Evolutionary conservation across 2,888 invertebrate species (phyloP).

Genomic region (Cheilosia grossa): DNA sequence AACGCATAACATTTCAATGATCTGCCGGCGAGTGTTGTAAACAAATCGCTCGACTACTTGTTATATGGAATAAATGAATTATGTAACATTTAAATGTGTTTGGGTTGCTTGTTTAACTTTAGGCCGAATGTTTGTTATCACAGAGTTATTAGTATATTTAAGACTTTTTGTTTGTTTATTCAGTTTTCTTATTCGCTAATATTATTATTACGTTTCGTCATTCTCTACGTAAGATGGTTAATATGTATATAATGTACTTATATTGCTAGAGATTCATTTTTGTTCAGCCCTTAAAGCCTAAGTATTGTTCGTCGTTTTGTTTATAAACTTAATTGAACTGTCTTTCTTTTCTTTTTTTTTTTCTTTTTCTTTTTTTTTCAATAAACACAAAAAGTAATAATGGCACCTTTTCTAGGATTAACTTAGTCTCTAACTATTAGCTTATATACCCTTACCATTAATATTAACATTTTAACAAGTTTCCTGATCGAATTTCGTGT

Average conservation of each 20-base stretch:
- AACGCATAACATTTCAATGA: constrained; percentile 24
- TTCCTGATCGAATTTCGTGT: constrained; percentile 20
- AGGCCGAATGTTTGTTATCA: constrained; percentile 68
- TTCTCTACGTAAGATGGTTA: constrained; percentile 47
- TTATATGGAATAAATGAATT: constrained; percentile 21
- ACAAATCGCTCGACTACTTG: not conserved
- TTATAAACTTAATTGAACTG: constrained; percentile 38
- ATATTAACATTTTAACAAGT: constrained; percentile 35
- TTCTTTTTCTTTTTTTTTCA: no score
- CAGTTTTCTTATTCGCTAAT: constrained; percentile 26
- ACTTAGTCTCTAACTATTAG: constrained; percentile 43
- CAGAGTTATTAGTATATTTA: constrained; percentile 64
- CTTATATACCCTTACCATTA: constrained; percentile 32
- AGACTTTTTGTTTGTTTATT: constrained; percentile 38
- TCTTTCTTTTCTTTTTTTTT: constrained; percentile 30
- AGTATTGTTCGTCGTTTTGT: constrained; percentile 17
- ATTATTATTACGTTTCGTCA: constrained; percentile 25
- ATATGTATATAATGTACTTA: constrained; percentile 20
- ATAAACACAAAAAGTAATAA: constrained; percentile 6
- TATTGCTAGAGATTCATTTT: constrained; percentile 41
- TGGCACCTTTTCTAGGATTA: constrained; percentile 61
- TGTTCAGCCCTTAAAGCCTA: constrained; percentile 29
- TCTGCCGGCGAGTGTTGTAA: constrained; percentile 26
- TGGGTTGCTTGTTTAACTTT: constrained; percentile 34
- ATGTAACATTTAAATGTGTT: constrained; percentile 20